Evolutionary conservation across 2,113 vertebrate genomes (phyloP).

Genomic region (Phaethornis superciliosus): DNA sequence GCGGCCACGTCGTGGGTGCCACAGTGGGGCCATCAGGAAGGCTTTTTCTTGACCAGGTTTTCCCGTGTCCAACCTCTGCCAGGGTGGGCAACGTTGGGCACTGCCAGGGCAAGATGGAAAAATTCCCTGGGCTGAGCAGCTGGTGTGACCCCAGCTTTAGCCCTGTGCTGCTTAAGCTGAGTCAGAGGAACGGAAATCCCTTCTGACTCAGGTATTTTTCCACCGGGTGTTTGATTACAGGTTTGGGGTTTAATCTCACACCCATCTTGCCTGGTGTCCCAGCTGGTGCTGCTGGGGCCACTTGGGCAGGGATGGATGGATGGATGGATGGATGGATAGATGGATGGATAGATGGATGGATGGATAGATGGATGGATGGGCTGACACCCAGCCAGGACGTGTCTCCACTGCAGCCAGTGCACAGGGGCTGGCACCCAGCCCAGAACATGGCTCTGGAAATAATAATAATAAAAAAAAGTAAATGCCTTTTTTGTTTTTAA

Average conservation of each 20-base stretch:
- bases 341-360: background rate
- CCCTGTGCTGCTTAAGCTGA: background rate
- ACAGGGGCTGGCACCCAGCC: slow-evolving; percentile 19
- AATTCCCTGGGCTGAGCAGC: background rate
- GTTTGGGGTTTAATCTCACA: background rate
- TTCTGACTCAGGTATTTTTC: background rate
- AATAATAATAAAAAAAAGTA: background rate
- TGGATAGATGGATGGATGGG: background rate
- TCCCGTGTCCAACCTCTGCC: accelerated
- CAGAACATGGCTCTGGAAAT: background rate
- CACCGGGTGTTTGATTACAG: background rate
- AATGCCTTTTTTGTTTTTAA: slow-evolving; percentile 42
- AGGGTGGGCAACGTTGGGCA: background rate
- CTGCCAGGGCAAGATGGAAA: accelerated
- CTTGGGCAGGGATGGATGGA: background rate
- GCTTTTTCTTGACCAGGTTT: background rate
- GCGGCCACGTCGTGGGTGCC: background rate
- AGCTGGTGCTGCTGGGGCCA: background rate
- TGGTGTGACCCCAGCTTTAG: background rate
- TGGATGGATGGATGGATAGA: background rate
- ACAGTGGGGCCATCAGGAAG: accelerated
- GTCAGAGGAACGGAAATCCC: background rate
- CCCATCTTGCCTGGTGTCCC: background rate
- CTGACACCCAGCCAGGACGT: background rate
- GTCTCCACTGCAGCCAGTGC: background rate